Evolutionary conservation across 2,113 vertebrate genomes (phyloP), one percentile per base, ranked within the genome.

Genomic region (Neogobius melanostomus): DNA sequence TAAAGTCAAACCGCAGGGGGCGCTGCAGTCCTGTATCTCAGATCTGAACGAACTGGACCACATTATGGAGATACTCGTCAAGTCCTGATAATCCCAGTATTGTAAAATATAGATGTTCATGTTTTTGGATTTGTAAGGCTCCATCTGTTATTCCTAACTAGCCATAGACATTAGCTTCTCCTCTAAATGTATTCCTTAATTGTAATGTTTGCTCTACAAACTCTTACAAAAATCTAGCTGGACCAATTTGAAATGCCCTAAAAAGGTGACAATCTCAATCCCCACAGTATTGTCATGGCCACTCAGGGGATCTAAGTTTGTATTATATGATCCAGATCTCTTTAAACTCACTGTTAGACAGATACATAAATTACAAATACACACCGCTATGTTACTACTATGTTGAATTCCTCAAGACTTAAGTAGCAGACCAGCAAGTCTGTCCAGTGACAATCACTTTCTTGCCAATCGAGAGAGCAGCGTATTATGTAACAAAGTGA

Each of bases 21-120:
- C 89, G 70, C 89, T 93, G 64, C 94, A 93, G 83, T 90, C 93
- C 6, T 94, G 94, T 75, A 89, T 93, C 82, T 83, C 91, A 69
- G 95, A 96, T 89, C 84, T 95, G 69, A 95, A 94, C 0, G 95
- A 96, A 59, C 70, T 95, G 90, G 94, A 96, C 90, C 94, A 95
- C 89, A 95, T 96, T 73, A 95, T 96, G 94, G 95, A 96, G 85
- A 94, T 96, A 68, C 91, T 95, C 0, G 94, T 96, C 7, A 93
- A 93, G 85, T 95, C 94, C 69, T 90, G 86, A 88, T 56, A 6
- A 6, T 76, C 66, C 0, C 2, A 36, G 45, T 63, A 14, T 3
- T 5, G 68, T 50, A 15, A 57, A 48, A 66, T 44, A 62, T 71
- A 47, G 6, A 59, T 3, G 12, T 42, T 42, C 3, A 42, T 44